Percentiles rank a stretch among this genome's conserved stretches.
Conservation (phyloP, 2,113 vertebrate species). For the Sigmodon hispidus region DNA sequence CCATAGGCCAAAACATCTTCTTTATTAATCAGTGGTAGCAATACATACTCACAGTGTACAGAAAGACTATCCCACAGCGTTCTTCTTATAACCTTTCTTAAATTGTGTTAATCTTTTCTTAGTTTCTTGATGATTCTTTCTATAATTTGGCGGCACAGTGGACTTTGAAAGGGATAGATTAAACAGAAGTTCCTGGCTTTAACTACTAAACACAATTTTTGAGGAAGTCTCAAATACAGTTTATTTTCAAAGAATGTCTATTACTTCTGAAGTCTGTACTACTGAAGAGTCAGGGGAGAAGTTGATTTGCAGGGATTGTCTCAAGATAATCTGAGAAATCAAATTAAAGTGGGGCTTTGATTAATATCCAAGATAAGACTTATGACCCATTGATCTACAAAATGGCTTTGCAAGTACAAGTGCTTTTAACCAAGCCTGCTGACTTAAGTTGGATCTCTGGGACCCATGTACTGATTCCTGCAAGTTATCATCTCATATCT, state of each 20-base stretch:
- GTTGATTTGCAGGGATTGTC: background rate
- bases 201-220: constrained; percentile 15
- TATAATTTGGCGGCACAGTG: constrained; percentile 4
- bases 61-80: too few species aligned
- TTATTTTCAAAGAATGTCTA: constrained; percentile 35
- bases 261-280: background rate
- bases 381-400: background rate
- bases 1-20: too few species aligned
- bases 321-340: constrained; percentile 12
- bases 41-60: too few species aligned
- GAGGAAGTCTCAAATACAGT: background rate
- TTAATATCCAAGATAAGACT: background rate
- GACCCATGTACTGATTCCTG: too few species aligned
- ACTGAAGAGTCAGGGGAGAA: background rate
- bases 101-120: constrained; percentile 39
- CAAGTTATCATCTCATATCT: background rate
- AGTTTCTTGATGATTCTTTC: constrained; percentile 16
- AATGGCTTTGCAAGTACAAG: background rate
- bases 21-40: too few species aligned
- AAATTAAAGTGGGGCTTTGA: background rate
- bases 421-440: background rate
- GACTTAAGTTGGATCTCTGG: too few species aligned
- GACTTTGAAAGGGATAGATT: background rate
- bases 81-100: background rate
- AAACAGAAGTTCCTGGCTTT: background rate